These are phyloP conservation scores for Microcebus lehilahytsara DNA, from an alignment of 2,113 vertebrate genomes.

Conservation along the genomic window DNA sequence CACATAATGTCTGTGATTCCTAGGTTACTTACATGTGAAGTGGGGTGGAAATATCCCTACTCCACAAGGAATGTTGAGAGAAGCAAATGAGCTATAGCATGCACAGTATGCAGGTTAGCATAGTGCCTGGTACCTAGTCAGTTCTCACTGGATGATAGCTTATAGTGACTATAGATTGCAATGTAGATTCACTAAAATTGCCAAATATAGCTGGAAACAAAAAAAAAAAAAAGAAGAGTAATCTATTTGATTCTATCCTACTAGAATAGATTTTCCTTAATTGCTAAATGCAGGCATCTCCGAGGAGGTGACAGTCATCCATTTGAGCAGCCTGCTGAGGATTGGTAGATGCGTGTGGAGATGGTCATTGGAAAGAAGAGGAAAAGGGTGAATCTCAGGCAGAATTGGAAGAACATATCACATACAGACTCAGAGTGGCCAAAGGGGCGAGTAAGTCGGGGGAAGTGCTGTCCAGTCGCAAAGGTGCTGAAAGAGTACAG, in stretches of 20 bases:
- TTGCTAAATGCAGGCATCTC: not conserved
- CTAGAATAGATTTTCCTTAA: not conserved
- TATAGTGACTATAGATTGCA: not conserved
- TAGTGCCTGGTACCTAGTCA: not conserved
- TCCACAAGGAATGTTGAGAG: not conserved
- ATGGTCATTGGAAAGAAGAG: not conserved
- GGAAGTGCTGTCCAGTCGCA: not conserved
- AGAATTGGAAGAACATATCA: not conserved
- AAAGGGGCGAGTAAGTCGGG: too few relatives aligned
- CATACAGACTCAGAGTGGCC: not conserved
- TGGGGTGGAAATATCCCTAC: not conserved
- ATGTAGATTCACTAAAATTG: not conserved
- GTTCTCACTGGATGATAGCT: not conserved
- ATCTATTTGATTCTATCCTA: not conserved
- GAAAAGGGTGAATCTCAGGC: not conserved
- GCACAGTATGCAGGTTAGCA: too few relatives aligned
- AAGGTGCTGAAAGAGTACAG: slow-evolving; percentile 29
- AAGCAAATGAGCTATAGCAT: not conserved
- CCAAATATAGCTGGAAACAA: not conserved
- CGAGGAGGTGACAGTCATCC: not conserved
- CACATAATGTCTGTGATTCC: not conserved
- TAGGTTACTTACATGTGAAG: not conserved
- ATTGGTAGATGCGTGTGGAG: not conserved
- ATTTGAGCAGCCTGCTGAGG: not conserved
- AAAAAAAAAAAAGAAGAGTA: not conserved